Evolutionary conservation across 2,888 invertebrate species (phyloP).

Genomic region (Trissoscelio sp.): DNA sequence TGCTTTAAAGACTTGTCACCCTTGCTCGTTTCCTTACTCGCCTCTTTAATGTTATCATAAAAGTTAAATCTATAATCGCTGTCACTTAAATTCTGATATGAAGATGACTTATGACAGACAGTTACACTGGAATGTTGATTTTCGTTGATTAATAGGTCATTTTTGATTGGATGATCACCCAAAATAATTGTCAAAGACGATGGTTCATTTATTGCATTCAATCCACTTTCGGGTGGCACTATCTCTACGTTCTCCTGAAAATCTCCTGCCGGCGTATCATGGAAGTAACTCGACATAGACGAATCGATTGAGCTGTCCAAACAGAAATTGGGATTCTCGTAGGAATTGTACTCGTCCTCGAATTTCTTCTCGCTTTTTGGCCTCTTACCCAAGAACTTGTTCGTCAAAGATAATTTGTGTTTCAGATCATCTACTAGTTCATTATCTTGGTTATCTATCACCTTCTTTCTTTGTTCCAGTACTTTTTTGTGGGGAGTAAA

Average conservation of each 20-base stretch:
- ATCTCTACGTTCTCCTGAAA: slow-evolving; percentile 22
- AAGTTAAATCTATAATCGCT: not conserved
- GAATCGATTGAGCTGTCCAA: slow-evolving; percentile 79
- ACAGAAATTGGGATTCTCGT: slow-evolving; percentile 81
- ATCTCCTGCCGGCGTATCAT: slow-evolving; percentile 54
- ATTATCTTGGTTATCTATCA: slow-evolving; percentile 63
- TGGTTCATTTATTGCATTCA: not conserved
- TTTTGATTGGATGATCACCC: slow-evolving; percentile 2
- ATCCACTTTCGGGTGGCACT: not conserved
- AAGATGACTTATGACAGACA: not conserved
- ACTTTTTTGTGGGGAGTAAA: slow-evolving; percentile 20
- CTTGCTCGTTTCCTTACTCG: not conserved
- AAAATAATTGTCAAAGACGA: slow-evolving; percentile 55
- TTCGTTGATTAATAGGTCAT: not conserved
- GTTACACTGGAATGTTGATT: not conserved
- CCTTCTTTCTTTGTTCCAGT: slow-evolving; percentile 11
- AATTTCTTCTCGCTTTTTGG: slow-evolving; percentile 30
- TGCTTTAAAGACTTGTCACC: slow-evolving; percentile 39
- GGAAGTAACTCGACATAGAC: slow-evolving; percentile 76
- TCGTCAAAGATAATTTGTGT: slow-evolving; percentile 75
- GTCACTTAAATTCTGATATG: slow-evolving; percentile 14
- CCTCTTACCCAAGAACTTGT: slow-evolving; percentile 70
- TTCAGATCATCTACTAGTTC: slow-evolving; percentile 76
- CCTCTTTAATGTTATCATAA: not conserved
- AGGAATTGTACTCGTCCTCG: slow-evolving; percentile 71